Evolutionary conservation across 2,888 invertebrate species (phyloP), one percentile per base, ranked within the genome.

Genomic region (Nudaria mundana): DNA sequence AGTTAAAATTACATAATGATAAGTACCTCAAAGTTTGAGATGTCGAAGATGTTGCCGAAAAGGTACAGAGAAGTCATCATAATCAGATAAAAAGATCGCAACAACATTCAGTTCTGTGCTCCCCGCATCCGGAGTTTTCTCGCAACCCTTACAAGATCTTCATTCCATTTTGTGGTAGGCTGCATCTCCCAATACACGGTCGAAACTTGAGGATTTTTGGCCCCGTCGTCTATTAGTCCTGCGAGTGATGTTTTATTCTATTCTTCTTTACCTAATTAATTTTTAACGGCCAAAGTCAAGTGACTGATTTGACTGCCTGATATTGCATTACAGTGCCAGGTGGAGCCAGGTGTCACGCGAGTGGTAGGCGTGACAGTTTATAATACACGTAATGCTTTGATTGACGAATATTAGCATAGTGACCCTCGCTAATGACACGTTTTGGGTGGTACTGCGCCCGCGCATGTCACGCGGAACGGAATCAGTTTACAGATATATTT

Each of bases 401-500:
- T 68, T 70, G 69, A 68, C 60, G 44, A 40, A 55, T 52, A 66
- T 69, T 70, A 66, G 52, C 66, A 66, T 65, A 50, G 32, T 51
- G 56, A 62, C 63, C 63, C 52, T 37, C 34, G 32, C 30, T 29
- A 44, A 41, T 52, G 44, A 57, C 31, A 44, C 25, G 34, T 36
- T 38, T 26, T 23, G 39, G 29, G 41, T 45, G 40, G 39, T 45
- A 30, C 11, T 52, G 59, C 52, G 46, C 38, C 15, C 28, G 42
- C 45, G 41, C 52, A 45, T 28, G 22, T 43, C 28, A 44, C 13
- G 38, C 33, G 50, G 43, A 42, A 48, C 37, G 26, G 25, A 44
- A 30, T 42, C 31, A 11, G n/a, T 37, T 35, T 23, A 30, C 18
- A 16, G 18, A 24, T 24, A 23, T 28, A 14, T 8, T 32, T 10